Conservation (phyloP, 2,888 invertebrate species). For the Eupithecia exiguata region DNA sequence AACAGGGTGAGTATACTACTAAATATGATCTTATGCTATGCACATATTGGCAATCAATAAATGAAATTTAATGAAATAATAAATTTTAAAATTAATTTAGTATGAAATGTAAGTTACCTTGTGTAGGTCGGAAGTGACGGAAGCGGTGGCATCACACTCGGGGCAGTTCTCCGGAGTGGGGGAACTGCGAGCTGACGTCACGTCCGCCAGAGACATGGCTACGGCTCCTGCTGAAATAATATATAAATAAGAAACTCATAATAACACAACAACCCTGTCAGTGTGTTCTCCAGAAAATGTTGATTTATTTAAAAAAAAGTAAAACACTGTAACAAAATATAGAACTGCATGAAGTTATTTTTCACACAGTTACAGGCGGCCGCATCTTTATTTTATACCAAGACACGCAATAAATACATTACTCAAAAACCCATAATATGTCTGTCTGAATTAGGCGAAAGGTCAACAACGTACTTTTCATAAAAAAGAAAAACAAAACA, state of each 20-base stretch:
- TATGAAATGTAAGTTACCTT: conserved; percentile 54
- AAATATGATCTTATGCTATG: too few relatives aligned
- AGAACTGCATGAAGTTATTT: too few relatives aligned
- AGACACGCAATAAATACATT: too few relatives aligned
- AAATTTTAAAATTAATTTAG: background rate
- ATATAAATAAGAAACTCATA: background rate
- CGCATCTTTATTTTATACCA: too few relatives aligned
- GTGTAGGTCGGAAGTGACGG: conserved; percentile 79
- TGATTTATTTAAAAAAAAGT: background rate
- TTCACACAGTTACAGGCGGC: too few relatives aligned
- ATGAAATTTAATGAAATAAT: too few relatives aligned
- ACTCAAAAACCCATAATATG: too few relatives aligned
- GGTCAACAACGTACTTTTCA: too few relatives aligned
- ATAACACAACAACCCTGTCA: background rate
- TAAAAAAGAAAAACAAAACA: too few relatives aligned
- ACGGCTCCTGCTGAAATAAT: conserved; percentile 15
- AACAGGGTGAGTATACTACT: too few relatives aligned
- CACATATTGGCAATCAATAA: too few relatives aligned
- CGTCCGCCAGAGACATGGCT: conserved; percentile 74
- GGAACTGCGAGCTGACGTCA: conserved; percentile 76
- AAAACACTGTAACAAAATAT: background rate
- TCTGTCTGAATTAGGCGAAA: too few relatives aligned
- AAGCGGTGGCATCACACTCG: conserved; percentile 79
- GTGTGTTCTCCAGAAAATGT: background rate
- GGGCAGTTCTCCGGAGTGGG: conserved; percentile 76